Evolutionary conservation across 2,797 vertebrate genomes (phyloP), one percentile per base, ranked within the genome.

Genomic region (Argya squamiceps): DNA sequence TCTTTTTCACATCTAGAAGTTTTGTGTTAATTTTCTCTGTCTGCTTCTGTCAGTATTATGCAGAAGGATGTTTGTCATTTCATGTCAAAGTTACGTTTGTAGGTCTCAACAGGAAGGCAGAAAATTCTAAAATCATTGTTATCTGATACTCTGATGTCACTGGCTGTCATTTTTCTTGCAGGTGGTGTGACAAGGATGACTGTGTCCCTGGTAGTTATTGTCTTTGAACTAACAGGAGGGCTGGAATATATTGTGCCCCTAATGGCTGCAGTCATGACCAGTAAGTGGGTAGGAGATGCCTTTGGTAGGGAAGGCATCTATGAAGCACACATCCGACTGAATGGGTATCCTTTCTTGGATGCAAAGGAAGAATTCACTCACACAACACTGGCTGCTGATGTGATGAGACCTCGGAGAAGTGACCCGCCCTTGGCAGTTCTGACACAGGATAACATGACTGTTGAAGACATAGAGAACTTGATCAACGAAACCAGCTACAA

Each of bases 201-300:
- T 0, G 99, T 99, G 84, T 99, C 99, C 58, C 98, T 99, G 62
- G 99, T 99, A 82, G 99, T 99, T 93, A 99, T 99, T 75, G 99
- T 99, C 62, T 99, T 99, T 84, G 99, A 99, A 97, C 98, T 99
- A 94, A 99, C 99, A 1, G 99, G 99, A 15, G 99, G 99, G 8
- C 95, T 99, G 94, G 99, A 99, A 96, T 99, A 99, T 97, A 99
- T 99, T 80, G 99, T 99, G 68, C 99, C 99, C 16, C 98, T 99
- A 67, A 99, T 99, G 99, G 99, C 99, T 18, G 99, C 99, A 13
- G 99, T 99, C 93, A 99, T 99, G 99, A 99, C 99, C 97, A 99
- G 99, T 98, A 99, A 99, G 95, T 99, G 99, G 99, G 99, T 99
- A 95, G 99, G 99, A 36, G 99, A 99, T 53, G 99, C 99, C 22